phyloP scores from a whole-genome alignment of 1,140 invertebrate genomes.

The Tyrophagus putrescentiae region DNA sequence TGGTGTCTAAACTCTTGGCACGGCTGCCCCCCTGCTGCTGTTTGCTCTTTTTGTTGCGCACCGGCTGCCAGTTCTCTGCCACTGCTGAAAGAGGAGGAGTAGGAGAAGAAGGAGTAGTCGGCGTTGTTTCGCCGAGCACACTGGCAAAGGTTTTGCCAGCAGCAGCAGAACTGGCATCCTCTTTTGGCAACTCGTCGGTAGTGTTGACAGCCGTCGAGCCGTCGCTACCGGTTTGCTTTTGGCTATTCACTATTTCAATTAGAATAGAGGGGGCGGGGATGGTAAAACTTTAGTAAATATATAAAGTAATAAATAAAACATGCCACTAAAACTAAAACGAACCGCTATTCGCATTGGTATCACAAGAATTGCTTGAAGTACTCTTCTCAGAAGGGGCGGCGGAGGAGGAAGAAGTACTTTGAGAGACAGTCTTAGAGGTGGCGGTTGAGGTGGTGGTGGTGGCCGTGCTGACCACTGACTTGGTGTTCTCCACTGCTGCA shows the following conservation, averaged over 20 bases:
- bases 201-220: not conserved
- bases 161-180: not conserved
- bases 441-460: too few species aligned
- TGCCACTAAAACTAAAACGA: too few species aligned
- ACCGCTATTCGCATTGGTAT: slow-evolving; percentile 1
- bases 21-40: too few species aligned
- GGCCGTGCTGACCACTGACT: too few species aligned
- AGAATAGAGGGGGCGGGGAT: too few species aligned
- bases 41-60: slow-evolving; percentile 12
- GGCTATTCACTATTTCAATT: slow-evolving; percentile 1
- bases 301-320: too few species aligned
- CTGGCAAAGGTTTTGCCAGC: not conserved
- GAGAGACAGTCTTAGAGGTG: not conserved
- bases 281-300: slow-evolving; percentile 2
- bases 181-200: slow-evolving; percentile 1
- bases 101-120: too few species aligned
- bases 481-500: not conserved
- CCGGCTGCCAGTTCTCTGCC: slow-evolving; percentile 16
- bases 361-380: not conserved
- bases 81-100: too few species aligned
- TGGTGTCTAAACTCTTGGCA: slow-evolving; percentile 1
- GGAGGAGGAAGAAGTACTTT: too few species aligned
- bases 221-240: not conserved
- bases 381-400: not conserved
- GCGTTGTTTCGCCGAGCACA: slow-evolving; percentile 1